A percentile compares a stretch with the other conserved stretches of the same genome.
These are phyloP conservation scores for Drosophila setosimentum DNA, from an alignment of 2,888 invertebrate species.

Conservation along the genomic window DNA sequence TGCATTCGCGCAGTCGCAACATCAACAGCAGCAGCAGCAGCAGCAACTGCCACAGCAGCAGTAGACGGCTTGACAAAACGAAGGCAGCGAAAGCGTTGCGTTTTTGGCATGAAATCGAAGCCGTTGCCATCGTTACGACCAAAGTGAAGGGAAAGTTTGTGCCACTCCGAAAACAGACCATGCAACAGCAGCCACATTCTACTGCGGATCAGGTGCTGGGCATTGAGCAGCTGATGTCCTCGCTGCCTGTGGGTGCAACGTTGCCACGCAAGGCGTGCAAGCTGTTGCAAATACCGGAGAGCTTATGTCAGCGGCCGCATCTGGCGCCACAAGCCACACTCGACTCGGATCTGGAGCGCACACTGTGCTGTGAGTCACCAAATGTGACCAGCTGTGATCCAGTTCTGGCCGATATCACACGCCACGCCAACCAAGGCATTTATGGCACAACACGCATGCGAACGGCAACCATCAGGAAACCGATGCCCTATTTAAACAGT, in stretches of 20 bases:
- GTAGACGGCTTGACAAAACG: conserved; percentile 52
- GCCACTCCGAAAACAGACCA: conserved; percentile 49
- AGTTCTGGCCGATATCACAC: conserved; percentile 62
- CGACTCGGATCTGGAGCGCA: conserved; percentile 60
- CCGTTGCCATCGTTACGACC: conserved; percentile 60
- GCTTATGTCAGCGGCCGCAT: conserved; percentile 47
- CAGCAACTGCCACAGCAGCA: conserved; percentile 23
- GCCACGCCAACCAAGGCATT: conserved; percentile 69
- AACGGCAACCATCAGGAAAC: conserved; percentile 82
- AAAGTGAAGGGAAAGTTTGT: conserved; percentile 61
- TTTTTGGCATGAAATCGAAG: conserved; percentile 69
- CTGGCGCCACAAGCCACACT: conserved; percentile 51
- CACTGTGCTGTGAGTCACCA: conserved; percentile 36
- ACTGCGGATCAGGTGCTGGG: conserved; percentile 40
- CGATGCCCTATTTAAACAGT: conserved; percentile 82
- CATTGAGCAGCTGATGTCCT: conserved; percentile 81
- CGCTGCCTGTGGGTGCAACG: conserved; percentile 72
- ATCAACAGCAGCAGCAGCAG: conserved; percentile 13
- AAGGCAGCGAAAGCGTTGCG: conserved; percentile 60
- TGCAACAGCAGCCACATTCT: conserved; percentile 14
- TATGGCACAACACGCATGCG: conserved; percentile 80
- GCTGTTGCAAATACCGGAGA: conserved; percentile 82
- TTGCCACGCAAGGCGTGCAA: conserved; percentile 83
- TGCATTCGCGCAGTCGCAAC: conserved; percentile 64
- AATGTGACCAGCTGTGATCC: conserved; percentile 13